Evolutionary conservation across 2,888 invertebrate genomes (phyloP).

Genomic region (Parthenolecanium corni): DNA sequence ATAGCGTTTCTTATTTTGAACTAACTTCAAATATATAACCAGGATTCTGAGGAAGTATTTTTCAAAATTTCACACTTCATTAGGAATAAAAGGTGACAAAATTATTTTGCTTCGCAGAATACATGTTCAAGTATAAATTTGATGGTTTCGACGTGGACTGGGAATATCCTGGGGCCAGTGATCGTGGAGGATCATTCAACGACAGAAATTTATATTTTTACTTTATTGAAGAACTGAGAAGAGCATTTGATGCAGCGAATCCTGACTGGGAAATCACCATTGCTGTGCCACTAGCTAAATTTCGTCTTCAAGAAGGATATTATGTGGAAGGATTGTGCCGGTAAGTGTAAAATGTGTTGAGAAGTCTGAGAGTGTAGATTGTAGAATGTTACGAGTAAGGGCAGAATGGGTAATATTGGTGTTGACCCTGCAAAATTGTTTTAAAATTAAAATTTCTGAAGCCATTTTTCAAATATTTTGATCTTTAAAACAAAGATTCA

Average conservation of each 20-base stretch:
- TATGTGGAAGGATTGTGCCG: conserved; percentile 80
- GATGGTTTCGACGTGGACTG: conserved; percentile 85
- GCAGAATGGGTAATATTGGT: background rate
- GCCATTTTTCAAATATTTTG: background rate
- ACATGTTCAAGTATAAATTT: conserved; percentile 63
- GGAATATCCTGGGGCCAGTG: conserved; percentile 83
- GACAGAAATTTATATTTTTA: conserved; percentile 74
- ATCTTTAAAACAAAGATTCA: too few relatives aligned
- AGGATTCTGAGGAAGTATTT: too few relatives aligned
- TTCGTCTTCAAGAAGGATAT: conserved; percentile 76
- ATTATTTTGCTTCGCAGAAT: conserved; percentile 42
- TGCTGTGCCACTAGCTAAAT: conserved; percentile 78
- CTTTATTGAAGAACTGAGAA: conserved; percentile 66
- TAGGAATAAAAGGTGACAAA: too few relatives aligned
- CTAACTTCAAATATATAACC: too few relatives aligned
- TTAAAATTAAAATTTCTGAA: background rate
- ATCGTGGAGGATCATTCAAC: conserved; percentile 69
- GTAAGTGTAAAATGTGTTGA: conserved; percentile 44
- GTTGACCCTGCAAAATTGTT: background rate
- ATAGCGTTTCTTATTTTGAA: too few relatives aligned
- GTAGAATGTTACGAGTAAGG: background rate
- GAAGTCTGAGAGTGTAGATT: background rate
- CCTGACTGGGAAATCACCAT: conserved; percentile 79
- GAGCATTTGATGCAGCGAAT: conserved; percentile 62
- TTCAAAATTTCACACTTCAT: too few relatives aligned